Percentiles rank a stretch among this genome's conserved stretches.
phyloP scores from a whole-genome alignment of 2,888 invertebrate genomes.

The Machimus rusticus region DNA sequence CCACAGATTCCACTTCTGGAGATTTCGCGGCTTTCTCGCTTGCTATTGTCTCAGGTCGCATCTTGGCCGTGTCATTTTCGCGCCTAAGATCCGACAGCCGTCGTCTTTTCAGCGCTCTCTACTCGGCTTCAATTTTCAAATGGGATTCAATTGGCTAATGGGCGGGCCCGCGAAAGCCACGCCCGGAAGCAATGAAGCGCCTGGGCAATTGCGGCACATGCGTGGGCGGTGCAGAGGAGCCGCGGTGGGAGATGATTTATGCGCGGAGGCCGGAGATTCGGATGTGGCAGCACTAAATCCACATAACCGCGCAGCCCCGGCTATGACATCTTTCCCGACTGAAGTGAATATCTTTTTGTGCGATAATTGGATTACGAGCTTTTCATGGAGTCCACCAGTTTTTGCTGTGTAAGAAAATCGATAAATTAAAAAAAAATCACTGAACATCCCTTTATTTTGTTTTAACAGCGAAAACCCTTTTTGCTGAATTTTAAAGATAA shows the following conservation, averaged over 20 bases:
- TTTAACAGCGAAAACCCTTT: not conserved
- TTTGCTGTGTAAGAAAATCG: slow-evolving; percentile 32
- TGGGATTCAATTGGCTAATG: not conserved
- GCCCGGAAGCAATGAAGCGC: not conserved
- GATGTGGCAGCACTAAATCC: slow-evolving; percentile 5
- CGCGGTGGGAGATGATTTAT: slow-evolving; percentile 5
- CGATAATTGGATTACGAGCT: slow-evolving; percentile 46
- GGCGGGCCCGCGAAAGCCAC: not conserved
- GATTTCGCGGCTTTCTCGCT: not conserved
- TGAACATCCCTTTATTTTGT: not conserved
- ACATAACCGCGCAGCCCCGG: slow-evolving; percentile 9
- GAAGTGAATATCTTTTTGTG: slow-evolving; percentile 30
- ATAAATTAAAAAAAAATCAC: slow-evolving; percentile 27
- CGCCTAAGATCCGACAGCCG: not conserved
- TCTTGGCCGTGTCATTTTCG: not conserved
- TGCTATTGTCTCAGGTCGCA: not conserved
- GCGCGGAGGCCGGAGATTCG: not conserved
- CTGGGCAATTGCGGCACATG: not conserved
- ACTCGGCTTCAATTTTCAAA: not conserved
- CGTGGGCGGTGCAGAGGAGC: not conserved
- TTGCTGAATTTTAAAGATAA: slow-evolving; percentile 9
- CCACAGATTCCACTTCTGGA: slow-evolving; percentile 8
- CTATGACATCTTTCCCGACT: slow-evolving; percentile 38
- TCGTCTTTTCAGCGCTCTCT: not conserved
- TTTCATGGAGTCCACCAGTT: slow-evolving; percentile 36